Evolutionary conservation across 2,113 vertebrate genomes (phyloP).

Genomic region (Leucopsar rothschildi): DNA sequence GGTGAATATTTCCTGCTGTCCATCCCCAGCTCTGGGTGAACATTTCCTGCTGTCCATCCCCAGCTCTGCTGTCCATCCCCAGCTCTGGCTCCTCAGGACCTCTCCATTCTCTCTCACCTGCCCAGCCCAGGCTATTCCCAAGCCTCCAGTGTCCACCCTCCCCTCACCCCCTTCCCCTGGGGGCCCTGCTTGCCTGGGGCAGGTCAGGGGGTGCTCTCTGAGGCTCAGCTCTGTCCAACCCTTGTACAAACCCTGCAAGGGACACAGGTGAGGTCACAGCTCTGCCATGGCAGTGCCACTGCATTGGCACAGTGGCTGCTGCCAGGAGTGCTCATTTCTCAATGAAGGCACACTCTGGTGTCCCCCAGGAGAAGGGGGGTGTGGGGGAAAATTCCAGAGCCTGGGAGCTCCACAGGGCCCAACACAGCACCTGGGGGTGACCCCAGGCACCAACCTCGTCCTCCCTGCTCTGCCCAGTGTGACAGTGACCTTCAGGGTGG

Average conservation of each 20-base stretch:
- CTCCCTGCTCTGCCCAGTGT: background rate
- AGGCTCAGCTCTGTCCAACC: background rate
- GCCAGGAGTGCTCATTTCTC: rapidly evolving
- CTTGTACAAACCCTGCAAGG: background rate
- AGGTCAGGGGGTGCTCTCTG: background rate
- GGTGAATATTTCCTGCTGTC: no score
- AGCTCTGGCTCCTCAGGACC: background rate
- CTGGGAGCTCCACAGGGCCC: background rate
- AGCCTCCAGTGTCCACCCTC: background rate
- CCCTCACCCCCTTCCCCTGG: background rate
- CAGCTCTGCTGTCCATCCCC: background rate
- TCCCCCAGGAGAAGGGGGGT: background rate
- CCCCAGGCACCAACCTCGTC: background rate
- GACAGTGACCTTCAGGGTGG: background rate
- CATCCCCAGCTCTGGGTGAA: no score
- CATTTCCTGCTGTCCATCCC: no score
- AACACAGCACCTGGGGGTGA: background rate
- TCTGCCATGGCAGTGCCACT: background rate
- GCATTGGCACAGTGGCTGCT: background rate
- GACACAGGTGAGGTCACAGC: background rate
- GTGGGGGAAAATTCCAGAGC: background rate
- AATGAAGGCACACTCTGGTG: rapidly evolving
- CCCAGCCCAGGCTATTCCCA: background rate
- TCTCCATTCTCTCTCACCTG: background rate
- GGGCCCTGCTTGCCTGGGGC: background rate